A percentile compares a stretch with the other conserved stretches of the same genome.
Evolutionary conservation across 1,140 invertebrate species (phyloP).

Genomic region (Drosophila mojavensis): DNA sequence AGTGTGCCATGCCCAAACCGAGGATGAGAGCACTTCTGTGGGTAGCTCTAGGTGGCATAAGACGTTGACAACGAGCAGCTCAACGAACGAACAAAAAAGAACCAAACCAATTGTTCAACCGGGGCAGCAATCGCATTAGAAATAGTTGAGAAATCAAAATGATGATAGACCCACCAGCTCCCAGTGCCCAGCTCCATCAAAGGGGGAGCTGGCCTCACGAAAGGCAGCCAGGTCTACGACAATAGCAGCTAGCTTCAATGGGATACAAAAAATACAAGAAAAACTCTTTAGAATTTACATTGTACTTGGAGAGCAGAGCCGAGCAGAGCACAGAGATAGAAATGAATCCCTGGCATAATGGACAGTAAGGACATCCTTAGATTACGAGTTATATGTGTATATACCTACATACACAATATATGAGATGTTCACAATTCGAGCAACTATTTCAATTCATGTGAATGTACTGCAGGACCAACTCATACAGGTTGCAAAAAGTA

Average conservation of each 20-base stretch:
- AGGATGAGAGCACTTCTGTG: slow-evolving; percentile 63
- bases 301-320: slow-evolving; percentile 29
- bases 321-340: background rate
- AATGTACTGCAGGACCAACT: no score
- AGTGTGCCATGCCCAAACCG: slow-evolving; percentile 54
- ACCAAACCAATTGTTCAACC: slow-evolving; percentile 64
- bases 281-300: slow-evolving; percentile 55
- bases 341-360: slow-evolving; percentile 10
- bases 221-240: slow-evolving; percentile 29
- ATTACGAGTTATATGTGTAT: no score
- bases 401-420: no score
- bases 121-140: slow-evolving; percentile 76
- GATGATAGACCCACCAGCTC: slow-evolving; percentile 54
- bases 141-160: slow-evolving; percentile 81
- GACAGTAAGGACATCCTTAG: background rate
- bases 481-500: no score
- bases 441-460: no score
- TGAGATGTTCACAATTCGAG: no score
- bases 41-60: slow-evolving; percentile 63
- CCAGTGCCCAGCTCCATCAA: no score
- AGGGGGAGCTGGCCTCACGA: background rate
- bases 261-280: slow-evolving; percentile 19
- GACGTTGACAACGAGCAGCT: slow-evolving; percentile 38
- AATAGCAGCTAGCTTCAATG: slow-evolving; percentile 65
- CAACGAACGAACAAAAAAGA: background rate